These are phyloP conservation scores for Chamaetylas fuelleborni DNA, from an alignment of 2,113 vertebrate species.

Conservation along the genomic window DNA sequence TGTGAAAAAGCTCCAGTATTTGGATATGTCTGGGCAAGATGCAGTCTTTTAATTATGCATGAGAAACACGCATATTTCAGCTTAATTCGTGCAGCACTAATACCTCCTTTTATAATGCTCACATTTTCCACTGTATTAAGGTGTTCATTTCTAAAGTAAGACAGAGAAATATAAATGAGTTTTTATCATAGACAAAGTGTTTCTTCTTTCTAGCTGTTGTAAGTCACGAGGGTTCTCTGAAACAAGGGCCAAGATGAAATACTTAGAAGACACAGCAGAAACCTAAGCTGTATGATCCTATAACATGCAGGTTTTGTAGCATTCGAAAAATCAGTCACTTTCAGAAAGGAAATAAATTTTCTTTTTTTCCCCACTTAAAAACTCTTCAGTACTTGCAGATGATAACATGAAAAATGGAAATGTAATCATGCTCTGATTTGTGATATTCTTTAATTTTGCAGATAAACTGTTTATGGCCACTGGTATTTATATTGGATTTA, in stretches of 20 bases:
- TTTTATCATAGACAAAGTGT: background rate
- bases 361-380: background rate
- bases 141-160: background rate
- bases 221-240: background rate
- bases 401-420: background rate
- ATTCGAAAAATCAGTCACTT: background rate
- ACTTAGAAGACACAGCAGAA: background rate
- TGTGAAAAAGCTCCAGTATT: background rate
- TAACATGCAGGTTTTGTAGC: background rate
- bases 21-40: conserved; percentile 21
- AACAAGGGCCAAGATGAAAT: background rate
- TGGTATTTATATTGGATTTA: background rate
- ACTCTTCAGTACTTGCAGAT: background rate
- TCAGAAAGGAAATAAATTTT: background rate
- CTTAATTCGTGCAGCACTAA: background rate
- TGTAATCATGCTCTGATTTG: background rate
- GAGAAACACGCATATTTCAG: background rate
- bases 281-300: background rate
- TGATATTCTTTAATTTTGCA: background rate
- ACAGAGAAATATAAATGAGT: background rate
- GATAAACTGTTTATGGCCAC: background rate
- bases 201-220: background rate
- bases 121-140: background rate
- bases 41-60: background rate
- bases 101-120: background rate